phyloP scores from a whole-genome alignment of 37 sponge, comb jelly and placozoan species.

The Spongilla lacustris region DNA sequence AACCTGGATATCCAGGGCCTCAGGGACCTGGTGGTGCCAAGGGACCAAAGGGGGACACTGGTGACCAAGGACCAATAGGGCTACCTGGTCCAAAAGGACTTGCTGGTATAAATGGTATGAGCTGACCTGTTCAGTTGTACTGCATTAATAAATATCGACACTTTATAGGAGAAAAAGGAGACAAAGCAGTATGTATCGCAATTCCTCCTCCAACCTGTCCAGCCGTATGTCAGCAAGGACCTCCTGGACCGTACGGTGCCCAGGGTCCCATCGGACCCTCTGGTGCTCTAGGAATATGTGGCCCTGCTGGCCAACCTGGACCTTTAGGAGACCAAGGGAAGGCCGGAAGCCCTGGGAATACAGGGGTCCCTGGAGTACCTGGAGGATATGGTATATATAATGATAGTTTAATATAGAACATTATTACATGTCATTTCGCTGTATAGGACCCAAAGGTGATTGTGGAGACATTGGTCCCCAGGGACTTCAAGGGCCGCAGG shows the following conservation, averaged over 20 bases:
- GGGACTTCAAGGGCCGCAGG: constrained; percentile 46
- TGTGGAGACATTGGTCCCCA: constrained; percentile 53
- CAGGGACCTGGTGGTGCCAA: constrained; percentile 52
- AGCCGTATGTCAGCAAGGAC: constrained; percentile 43
- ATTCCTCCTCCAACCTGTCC: constrained; percentile 18
- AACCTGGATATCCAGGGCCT: not conserved
- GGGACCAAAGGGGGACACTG: constrained; percentile 47
- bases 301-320: constrained; percentile 18
- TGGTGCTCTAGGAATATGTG: not conserved
- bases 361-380: constrained; percentile 33
- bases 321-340: constrained; percentile 48
- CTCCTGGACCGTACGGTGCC: constrained; percentile 58
- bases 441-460: not conserved
- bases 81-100: constrained; percentile 28
- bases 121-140: not conserved
- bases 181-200: constrained; percentile 19
- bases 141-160: not conserved
- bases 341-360: not conserved
- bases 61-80: constrained; percentile 36
- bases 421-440: not conserved
- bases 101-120: not conserved
- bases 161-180: constrained; percentile 26
- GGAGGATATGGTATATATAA: not conserved
- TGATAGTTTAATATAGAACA: not conserved
- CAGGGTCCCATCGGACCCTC: constrained; percentile 37